Conservation (phyloP, 2,113 vertebrate genomes). For the Taurulus bubalis region DNA sequence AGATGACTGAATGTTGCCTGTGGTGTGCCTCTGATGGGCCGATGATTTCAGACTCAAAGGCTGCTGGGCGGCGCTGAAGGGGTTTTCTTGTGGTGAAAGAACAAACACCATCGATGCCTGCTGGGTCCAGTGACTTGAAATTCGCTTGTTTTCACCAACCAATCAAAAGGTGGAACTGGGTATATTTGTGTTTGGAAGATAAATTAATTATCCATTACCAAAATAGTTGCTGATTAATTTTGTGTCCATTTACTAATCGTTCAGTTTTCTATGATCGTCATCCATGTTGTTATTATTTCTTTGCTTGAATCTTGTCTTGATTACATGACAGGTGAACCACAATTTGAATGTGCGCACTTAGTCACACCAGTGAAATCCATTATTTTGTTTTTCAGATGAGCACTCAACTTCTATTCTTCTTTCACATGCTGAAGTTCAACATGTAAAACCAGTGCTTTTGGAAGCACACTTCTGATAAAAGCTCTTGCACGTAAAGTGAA, state of each 20-base stretch:
- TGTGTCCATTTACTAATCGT: not conserved
- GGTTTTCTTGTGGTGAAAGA: not conserved
- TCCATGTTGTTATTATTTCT: not conserved
- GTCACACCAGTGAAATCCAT: not conserved
- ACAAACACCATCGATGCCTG: not conserved
- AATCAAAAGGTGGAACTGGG: not conserved
- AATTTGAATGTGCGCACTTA: not conserved
- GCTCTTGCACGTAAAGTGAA: slow-evolving; percentile 7
- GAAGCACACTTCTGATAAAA: slow-evolving; percentile 12
- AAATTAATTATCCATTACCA: not conserved
- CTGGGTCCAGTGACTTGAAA: not conserved
- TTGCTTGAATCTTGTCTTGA: not conserved
- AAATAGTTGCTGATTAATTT: not conserved
- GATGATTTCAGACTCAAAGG: not conserved
- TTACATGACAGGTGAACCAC: not conserved
- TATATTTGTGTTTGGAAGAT: not conserved
- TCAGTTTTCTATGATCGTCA: not conserved
- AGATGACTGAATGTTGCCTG: slow-evolving; percentile 23
- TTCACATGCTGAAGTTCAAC: not conserved
- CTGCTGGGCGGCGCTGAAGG: not conserved
- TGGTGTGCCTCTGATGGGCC: slow-evolving; percentile 2
- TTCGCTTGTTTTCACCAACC: not conserved
- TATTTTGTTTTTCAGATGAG: not conserved
- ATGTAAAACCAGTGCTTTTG: too few species aligned
- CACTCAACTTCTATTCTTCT: not conserved